Base-by-base conservation (phyloP, 2,113 vertebrate species). In the Gavia stellata region DNA sequence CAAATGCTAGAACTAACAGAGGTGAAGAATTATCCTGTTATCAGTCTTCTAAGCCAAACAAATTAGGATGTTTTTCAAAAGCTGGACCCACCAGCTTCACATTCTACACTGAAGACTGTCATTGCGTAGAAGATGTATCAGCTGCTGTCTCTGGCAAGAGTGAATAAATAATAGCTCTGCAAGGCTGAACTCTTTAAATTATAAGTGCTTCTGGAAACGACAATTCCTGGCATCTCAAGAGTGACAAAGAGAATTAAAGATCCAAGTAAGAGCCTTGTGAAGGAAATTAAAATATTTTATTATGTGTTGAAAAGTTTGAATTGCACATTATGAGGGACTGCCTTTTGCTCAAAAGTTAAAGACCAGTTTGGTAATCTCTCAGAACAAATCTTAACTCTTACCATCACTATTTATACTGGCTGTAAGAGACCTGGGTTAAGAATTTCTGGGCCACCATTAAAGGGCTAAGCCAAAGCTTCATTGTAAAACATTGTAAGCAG, bases 231-330 rank as follows among this genome's bases (percentile, higher is more conserved):
- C 65, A 84, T 83, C 55, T 77, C 0, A 0, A 74, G 50, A 78
- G 29, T 84, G 72, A 86, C 59, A 88, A 85, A 77, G 50, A 83
- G 36, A 74, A 86, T 88, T 78, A 92, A 90, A 86, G 38, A 84
- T 70, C 47, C 50, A 78, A 81, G 13, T 38, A 90, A 81, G 14
- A 92, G 17, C 21, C 24, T 89, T 88, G 28, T 59, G 65, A 87
- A 90, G 42, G 42, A 94, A 96, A 92, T 88, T 7, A 80, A 93
- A 92, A 63, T 85, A 81, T 84, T 89, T 93, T 92, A 88, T 85
- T 92, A 75, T 31, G 74, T 68, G 72, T 42, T 86, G 70, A 85
- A 83, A 90, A 75, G 45, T 72, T 63, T 79, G 47, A 88, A 87
- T 58, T 79, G 38, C 20, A 47, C 47, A 15, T 85, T 88, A 29